Conservation (phyloP, 2,888 invertebrate genomes). For the Strigamia maritima region DNA sequence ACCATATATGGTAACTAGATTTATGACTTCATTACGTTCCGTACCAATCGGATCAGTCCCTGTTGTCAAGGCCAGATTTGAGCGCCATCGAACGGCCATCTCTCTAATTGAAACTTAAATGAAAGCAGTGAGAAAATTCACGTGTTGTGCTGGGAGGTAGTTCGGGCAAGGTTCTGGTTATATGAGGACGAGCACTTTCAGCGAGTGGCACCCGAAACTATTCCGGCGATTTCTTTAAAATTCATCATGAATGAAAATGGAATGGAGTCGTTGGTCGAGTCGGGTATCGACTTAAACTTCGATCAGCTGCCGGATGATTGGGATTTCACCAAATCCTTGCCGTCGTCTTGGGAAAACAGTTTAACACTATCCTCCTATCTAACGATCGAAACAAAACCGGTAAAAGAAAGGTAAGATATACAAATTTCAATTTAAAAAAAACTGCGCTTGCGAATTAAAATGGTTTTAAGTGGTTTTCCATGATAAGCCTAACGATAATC, state of each 20-base stretch:
- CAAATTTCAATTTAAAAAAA: neutral
- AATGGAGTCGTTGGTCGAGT: neutral
- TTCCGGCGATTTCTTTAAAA: no score
- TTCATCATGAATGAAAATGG: neutral
- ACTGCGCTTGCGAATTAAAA: no score
- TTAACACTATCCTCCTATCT: neutral
- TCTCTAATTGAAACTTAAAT: neutral
- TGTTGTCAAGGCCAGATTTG: neutral
- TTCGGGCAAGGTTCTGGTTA: no score
- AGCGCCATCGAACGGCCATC: neutral
- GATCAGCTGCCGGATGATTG: neutral
- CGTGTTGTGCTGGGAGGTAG: neutral
- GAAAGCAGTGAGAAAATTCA: neutral
- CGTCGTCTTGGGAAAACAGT: constrained; percentile 3
- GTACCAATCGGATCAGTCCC: neutral
- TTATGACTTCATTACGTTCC: neutral
- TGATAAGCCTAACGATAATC: no score
- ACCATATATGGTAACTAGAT: neutral
- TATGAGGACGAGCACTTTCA: no score
- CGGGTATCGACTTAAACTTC: neutral
- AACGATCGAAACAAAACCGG: neutral
- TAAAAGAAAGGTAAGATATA: neutral
- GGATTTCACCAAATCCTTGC: neutral
- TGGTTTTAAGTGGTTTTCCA: no score
- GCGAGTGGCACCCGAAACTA: no score